Evolutionary conservation across 2,888 invertebrate genomes (phyloP).

Genomic region (Polyommatus icarus): DNA sequence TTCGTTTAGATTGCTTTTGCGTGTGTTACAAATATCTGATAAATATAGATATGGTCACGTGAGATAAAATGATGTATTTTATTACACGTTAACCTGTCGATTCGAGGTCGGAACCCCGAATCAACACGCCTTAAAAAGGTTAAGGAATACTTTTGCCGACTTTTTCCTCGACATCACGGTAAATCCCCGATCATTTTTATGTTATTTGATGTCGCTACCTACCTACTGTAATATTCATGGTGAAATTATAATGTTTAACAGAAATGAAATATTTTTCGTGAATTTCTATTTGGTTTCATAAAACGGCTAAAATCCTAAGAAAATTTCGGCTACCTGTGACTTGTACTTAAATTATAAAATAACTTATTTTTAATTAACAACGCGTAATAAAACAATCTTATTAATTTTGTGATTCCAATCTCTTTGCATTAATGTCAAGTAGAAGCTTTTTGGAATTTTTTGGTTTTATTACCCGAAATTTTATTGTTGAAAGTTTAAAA

Average conservation of each 20-base stretch:
- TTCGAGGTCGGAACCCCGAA: neutral
- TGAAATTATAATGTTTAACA: neutral
- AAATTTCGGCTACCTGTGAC: neutral
- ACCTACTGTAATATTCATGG: neutral
- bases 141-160: conserved; percentile 16
- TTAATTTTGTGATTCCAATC: conserved; percentile 9
- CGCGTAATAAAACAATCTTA: conserved; percentile 13
- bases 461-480: neutral
- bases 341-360: conserved; percentile 5
- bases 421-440: conserved; percentile 15
- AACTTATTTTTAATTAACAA: conserved; percentile 12
- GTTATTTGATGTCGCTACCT: neutral
- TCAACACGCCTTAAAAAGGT: conserved; percentile 18
- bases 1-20: neutral
- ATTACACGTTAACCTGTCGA: conserved; percentile 16
- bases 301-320: neutral
- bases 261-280: neutral
- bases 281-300: neutral
- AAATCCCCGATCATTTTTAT: neutral
- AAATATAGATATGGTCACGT: neutral
- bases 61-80: conserved; percentile 6
- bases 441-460: neutral
- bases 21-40: neutral
- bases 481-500: neutral
- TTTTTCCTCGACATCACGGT: conserved; percentile 10